Evolutionary conservation across 2,113 vertebrate species (phyloP).

Genomic region (Vulpes lagopus): DNA sequence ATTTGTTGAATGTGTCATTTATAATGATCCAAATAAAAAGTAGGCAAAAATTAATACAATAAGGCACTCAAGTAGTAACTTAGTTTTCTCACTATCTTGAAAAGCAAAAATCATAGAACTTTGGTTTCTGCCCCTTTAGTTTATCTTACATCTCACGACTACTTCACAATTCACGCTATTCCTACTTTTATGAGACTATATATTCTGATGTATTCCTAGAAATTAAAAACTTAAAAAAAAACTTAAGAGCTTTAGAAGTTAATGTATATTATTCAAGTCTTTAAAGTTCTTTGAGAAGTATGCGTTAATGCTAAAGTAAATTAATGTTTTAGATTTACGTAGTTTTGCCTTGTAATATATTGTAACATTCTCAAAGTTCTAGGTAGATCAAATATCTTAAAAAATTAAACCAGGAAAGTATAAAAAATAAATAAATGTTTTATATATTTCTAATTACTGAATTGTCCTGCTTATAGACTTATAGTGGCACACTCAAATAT

Average conservation of each 20-base stretch:
- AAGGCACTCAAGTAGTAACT: not conserved
- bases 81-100: not conserved
- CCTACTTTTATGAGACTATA: not conserved
- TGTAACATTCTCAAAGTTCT: not conserved
- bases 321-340: not conserved
- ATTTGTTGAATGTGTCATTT: not conserved
- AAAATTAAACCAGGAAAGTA: not conserved
- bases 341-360: not conserved
- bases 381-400: not conserved
- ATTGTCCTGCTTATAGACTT: not conserved
- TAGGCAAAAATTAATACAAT: not conserved
- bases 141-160: not conserved
- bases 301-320: not conserved
- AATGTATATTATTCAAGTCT: not conserved
- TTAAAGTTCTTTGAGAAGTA: not conserved
- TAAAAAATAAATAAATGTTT: not conserved
- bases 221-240: not conserved
- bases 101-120: not conserved
- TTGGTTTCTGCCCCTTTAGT: not conserved
- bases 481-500: not conserved
- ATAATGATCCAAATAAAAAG: not conserved
- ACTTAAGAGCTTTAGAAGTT: not conserved
- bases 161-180: not conserved
- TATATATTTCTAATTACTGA: not conserved
- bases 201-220: not conserved